These are phyloP conservation scores for Octomys mimax DNA, from an alignment of 2,797 vertebrate genomes.

Conservation along the genomic window DNA sequence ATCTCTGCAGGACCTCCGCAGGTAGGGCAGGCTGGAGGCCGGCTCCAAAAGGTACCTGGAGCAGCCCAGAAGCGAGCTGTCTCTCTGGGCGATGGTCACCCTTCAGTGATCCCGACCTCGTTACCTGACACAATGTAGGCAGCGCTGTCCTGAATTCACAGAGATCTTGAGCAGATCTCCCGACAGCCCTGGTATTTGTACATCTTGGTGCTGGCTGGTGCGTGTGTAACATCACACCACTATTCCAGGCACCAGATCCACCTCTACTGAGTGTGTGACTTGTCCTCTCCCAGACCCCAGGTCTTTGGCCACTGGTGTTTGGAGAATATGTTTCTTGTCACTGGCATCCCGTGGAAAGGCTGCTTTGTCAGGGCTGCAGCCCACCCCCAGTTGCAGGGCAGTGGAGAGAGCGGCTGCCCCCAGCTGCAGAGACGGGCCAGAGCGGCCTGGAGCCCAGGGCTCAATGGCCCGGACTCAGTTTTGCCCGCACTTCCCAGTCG, in stretches of 20 bases:
- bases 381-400: not conserved
- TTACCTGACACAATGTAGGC: not conserved
- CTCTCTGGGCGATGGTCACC: not conserved
- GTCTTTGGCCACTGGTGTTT: not conserved
- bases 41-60: not conserved
- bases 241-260: not conserved
- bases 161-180: not conserved
- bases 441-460: not conserved
- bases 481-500: not conserved
- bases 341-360: not conserved
- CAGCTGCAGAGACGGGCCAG: no score
- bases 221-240: not conserved
- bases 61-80: rapidly evolving
- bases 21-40: not conserved
- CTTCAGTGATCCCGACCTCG: not conserved
- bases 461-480: not conserved
- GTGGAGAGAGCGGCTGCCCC: no score
- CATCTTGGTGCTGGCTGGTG: not conserved
- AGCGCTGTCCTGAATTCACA: rapidly evolving
- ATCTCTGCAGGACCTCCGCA: not conserved
- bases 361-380: no score
- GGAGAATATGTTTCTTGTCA: not conserved
- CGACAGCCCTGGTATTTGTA: rapidly evolving
- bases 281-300: not conserved
- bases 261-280: not conserved